Conservation (phyloP, 1,140 invertebrate genomes). For the Drosophila pruinosa region DNA sequence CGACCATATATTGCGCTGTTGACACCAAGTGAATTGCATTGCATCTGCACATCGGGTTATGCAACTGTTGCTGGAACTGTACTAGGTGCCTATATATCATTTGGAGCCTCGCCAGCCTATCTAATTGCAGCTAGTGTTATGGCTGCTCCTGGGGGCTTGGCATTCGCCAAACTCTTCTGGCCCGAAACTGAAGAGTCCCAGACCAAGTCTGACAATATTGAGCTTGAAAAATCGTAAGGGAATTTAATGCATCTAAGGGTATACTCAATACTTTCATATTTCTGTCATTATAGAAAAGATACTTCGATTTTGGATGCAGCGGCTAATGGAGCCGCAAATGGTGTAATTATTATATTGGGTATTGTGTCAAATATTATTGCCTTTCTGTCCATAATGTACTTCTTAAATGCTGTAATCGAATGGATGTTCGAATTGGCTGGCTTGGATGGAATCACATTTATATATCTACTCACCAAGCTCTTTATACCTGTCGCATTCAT, state of each 20-base stretch:
- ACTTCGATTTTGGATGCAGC: conserved; percentile 93
- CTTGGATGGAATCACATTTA: conserved; percentile 83
- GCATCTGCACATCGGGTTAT: conserved; percentile 95
- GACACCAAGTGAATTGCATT: conserved; percentile 94
- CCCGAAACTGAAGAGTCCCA: conserved; percentile 91
- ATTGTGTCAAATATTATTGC: conserved; percentile 96
- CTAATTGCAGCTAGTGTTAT: conserved; percentile 95
- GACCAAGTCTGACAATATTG: conserved; percentile 87
- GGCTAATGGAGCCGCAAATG: conserved; percentile 90
- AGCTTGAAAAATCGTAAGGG: conserved; percentile 85
- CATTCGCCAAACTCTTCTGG: conserved; percentile 93
- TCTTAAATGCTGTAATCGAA: conserved; percentile 89
- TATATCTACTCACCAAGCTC: conserved; percentile 89
- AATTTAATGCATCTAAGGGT: background rate
- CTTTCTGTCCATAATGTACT: conserved; percentile 92
- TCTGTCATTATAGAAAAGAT: conserved; percentile 86
- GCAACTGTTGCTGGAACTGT: conserved; percentile 95
- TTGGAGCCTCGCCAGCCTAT: conserved; percentile 91
- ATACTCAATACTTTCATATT: background rate
- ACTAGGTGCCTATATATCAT: conserved; percentile 94
- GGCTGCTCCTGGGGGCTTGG: conserved; percentile 95
- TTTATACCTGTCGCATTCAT: conserved; percentile 92
- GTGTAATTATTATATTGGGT: conserved; percentile 90
- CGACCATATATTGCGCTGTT: conserved; percentile 90
- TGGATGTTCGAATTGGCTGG: conserved; percentile 91